phyloP scores from a whole-genome alignment of 2,113 vertebrate genomes.

The Gorsachius goisagi region DNA sequence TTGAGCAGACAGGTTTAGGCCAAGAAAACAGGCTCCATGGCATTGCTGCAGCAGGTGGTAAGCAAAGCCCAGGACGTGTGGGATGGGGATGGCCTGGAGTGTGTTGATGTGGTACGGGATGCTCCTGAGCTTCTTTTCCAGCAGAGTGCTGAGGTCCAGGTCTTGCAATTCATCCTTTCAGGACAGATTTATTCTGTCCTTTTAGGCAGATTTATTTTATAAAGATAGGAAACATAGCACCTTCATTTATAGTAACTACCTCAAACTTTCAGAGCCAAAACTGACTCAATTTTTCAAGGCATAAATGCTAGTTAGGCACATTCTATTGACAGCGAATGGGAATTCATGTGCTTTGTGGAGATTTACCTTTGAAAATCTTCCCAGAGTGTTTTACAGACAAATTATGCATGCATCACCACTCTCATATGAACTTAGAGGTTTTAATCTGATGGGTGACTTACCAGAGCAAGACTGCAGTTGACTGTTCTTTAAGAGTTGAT shows the following conservation, averaged over 20 bases:
- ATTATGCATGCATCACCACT: neutral
- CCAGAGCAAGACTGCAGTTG: neutral
- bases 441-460: neutral
- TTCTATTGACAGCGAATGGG: neutral
- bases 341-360: neutral
- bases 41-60: neutral
- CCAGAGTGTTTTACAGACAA: neutral
- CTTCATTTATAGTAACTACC: neutral
- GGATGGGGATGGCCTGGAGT: neutral
- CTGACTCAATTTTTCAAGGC: neutral
- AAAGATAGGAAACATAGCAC: neutral
- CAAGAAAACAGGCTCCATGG: neutral
- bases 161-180: neutral
- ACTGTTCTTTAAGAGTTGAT: neutral
- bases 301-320: neutral
- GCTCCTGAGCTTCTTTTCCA: neutral
- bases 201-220: neutral
- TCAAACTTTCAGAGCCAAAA: neutral
- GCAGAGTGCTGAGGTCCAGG: neutral
- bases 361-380: neutral
- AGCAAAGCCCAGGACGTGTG: rapidly evolving
- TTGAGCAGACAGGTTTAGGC: neutral
- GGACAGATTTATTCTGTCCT: neutral
- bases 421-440: rapidly evolving
- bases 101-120: neutral